Evolutionary conservation across 2,888 invertebrate genomes (phyloP).

Genomic region (Hirtodrosophila duncani): DNA sequence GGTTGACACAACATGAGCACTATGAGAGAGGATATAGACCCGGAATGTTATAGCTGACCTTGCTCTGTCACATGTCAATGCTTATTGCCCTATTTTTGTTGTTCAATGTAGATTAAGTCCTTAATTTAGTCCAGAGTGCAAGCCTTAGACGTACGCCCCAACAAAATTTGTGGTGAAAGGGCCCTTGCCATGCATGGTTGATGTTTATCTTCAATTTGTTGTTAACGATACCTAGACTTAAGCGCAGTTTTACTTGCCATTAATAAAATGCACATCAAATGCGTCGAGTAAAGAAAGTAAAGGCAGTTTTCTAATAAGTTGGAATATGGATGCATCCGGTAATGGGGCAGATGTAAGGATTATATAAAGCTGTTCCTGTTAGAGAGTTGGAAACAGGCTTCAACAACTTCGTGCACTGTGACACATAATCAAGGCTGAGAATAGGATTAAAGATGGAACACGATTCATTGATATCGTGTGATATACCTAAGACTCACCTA

Average conservation of each 20-base stretch:
- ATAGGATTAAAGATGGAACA: no score
- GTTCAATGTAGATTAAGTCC: conserved; percentile 22
- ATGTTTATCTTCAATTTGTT: conserved; percentile 34
- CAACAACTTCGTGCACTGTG: no score
- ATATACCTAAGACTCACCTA: no score
- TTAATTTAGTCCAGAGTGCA: no score
- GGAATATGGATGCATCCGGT: no score
- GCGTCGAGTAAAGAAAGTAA: conserved; percentile 21
- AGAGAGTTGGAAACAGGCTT: no score
- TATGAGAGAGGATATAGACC: not conserved
- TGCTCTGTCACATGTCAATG: conserved; percentile 15
- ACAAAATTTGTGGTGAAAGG: conserved; percentile 43
- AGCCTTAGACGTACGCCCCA: conserved; percentile 14
- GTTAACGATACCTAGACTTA: conserved; percentile 29
- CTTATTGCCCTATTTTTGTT: conserved; percentile 34
- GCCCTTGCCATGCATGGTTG: conserved; percentile 53
- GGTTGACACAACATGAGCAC: conserved; percentile 26
- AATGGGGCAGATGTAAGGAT: no score
- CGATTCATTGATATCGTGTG: no score
- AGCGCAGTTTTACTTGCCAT: conserved; percentile 54
- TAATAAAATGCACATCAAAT: conserved; percentile 60
- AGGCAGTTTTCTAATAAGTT: no score
- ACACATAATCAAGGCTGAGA: no score
- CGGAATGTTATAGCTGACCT: conserved; percentile 24
- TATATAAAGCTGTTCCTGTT: no score